A percentile compares a stretch with the other conserved stretches of the same genome.
Conservation (phyloP, 1,140 invertebrate genomes). For the Maconellicoccus hirsutus region DNA sequence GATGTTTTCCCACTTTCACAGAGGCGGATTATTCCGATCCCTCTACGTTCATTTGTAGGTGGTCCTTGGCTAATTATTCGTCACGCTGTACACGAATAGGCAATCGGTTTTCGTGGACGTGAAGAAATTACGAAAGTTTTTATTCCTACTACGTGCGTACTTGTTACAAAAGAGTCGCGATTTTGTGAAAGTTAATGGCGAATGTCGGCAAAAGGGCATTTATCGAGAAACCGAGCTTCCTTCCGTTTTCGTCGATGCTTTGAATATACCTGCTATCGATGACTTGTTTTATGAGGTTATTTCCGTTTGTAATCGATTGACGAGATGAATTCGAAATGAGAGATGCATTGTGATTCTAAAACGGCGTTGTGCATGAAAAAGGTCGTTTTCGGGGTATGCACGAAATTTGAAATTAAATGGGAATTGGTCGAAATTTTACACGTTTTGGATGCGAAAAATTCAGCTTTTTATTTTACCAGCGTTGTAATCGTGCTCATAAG, state of each 20-base stretch:
- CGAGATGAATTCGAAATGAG: no score
- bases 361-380: no score
- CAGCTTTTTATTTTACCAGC: no score
- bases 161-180: neutral
- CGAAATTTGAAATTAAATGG: no score
- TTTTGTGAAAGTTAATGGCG: neutral
- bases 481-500: no score
- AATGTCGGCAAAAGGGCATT: neutral
- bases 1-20: neutral
- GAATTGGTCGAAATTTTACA: no score
- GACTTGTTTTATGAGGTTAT: neutral
- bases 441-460: no score
- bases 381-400: no score
- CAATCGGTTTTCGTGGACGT: neutral
- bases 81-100: neutral
- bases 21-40: neutral
- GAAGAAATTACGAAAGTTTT: neutral
- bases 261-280: neutral
- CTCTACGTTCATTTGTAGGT: conserved; percentile 10
- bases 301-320: neutral
- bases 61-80: conserved; percentile 19
- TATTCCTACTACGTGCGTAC: neutral
- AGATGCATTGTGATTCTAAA: no score
- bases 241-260: neutral
- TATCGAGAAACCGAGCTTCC: neutral